These are phyloP conservation scores for Hystrix brachyura DNA, from an alignment of 2,113 vertebrate species.

Conservation along the genomic window DNA sequence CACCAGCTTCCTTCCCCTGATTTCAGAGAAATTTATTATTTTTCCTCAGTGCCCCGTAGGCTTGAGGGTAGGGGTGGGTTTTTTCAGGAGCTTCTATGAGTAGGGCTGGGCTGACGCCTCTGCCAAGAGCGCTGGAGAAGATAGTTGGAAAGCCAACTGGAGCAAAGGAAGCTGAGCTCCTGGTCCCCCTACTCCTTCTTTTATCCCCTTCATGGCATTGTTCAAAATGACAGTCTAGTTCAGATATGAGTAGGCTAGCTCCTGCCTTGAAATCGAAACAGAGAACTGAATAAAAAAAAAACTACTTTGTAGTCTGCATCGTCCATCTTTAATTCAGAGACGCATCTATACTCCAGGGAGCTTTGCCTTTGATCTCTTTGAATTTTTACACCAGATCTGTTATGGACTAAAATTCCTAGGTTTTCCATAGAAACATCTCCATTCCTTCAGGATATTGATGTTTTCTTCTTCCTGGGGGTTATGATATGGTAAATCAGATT, in stretches of 20 bases:
- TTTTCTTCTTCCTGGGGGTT: conserved; percentile 99
- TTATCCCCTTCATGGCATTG: conserved; percentile 80
- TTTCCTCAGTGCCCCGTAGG: background rate
- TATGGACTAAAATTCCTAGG: conserved; percentile 97
- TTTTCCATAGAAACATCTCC: conserved; percentile 99
- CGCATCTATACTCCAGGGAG: conserved; percentile 92
- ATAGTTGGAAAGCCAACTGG: background rate
- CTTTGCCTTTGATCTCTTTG: conserved; percentile 97
- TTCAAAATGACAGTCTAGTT: conserved; percentile 82
- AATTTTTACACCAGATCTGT: conserved; percentile 94
- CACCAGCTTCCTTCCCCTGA: background rate
- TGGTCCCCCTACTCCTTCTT: background rate
- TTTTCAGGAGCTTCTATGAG: conserved; percentile 17
- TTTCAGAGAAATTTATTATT: conserved; percentile 22
- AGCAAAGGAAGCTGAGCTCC: background rate
- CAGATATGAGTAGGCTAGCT: conserved; percentile 87
- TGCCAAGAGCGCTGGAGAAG: background rate
- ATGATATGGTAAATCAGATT: conserved; percentile 99
- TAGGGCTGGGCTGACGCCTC: background rate
- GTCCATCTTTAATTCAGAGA: conserved; percentile 96
- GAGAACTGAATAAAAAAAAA: conserved; percentile 89
- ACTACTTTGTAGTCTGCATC: conserved; percentile 95
- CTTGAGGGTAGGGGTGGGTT: background rate
- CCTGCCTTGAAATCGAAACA: conserved; percentile 90
- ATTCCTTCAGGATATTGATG: conserved; percentile 99